Percentiles rank a stretch among this genome's conserved stretches.
phyloP scores from a whole-genome alignment of 2,797 vertebrate species.

The Pseudochirops corinnae region DNA sequence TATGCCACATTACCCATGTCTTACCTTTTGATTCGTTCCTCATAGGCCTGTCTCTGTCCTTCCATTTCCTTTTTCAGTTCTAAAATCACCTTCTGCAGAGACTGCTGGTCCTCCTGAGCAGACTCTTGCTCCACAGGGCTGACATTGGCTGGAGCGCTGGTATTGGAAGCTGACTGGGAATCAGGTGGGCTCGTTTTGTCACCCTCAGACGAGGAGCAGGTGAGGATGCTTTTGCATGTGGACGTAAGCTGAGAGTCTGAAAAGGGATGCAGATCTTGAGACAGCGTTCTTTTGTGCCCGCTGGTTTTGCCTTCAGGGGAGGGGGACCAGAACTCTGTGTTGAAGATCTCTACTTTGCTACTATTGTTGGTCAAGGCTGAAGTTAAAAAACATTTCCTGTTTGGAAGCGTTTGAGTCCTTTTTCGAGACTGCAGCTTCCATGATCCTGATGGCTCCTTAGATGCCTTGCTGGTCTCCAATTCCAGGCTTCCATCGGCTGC shows the following conservation, averaged over 20 bases:
- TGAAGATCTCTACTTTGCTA: conserved; percentile 71
- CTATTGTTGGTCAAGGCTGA: conserved; percentile 68
- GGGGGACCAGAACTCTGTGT: conserved; percentile 80
- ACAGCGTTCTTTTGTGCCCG: conserved; percentile 89
- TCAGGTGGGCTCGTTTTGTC: background rate
- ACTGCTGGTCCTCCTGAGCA: conserved; percentile 66
- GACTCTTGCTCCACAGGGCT: conserved; percentile 35
- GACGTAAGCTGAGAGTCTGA: conserved; percentile 87
- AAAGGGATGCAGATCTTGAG: conserved; percentile 92
- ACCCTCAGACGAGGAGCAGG: conserved; percentile 27
- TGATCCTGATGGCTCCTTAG: conserved; percentile 68
- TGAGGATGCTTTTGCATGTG: conserved; percentile 60
- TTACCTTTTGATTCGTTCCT: conserved; percentile 89
- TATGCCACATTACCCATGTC: background rate
- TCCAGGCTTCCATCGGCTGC: background rate
- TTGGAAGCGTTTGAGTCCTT: conserved; percentile 95
- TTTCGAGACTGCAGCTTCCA: conserved; percentile 89
- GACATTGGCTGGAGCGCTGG: conserved; percentile 59
- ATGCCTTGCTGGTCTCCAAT: conserved; percentile 37
- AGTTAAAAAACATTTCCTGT: conserved; percentile 85
- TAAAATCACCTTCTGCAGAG: conserved; percentile 74
- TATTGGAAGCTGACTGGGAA: conserved; percentile 61
- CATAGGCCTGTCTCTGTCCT: conserved; percentile 81
- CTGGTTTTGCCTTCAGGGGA: conserved; percentile 52
- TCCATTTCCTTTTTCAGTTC: conserved; percentile 80